Base-by-base conservation (phyloP, 2,888 invertebrate species). In the Callinectes sapidus region DNA sequence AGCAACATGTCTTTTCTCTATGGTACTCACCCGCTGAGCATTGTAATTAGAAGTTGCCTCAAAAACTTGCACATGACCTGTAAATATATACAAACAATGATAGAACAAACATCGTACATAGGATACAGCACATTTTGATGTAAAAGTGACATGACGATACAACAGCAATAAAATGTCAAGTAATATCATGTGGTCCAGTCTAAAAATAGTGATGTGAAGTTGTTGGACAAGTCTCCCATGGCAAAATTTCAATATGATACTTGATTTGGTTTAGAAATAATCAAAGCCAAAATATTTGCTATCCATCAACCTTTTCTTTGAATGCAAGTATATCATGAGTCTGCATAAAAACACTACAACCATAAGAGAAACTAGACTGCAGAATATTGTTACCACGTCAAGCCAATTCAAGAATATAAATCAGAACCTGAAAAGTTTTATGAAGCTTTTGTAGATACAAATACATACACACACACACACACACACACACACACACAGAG, bases 61-160 rank as follows among this genome's bases (percentile, higher is more conserved):
- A 81, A 93, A 92, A 18, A 90, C 93, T 32, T 91, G 77, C 35
- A 94, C 94, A 85, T 91, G 91, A 48, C 93, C 94, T 94, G 81
- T n/a, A 23, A 91, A 91, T 61, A 85, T 23, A n/a, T 10, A 39
- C 35, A 81, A 14, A 81, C 81, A 81, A 81, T 77, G 55, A 28
- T n/a, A 91, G 16, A 39, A 87, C 35, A 18, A 39, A 48, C 23
- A n/a, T 18, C 28, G 87, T 35, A 54, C 54, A 71, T 39, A 71
- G 6, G 8, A 28, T 71, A 13, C 10, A 28, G 28, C 13, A 10
- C 10, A 71, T 71, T 71, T 28, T 28, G 8, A 71, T n/a, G 0
- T 71, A 2, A 28, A 28, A 28, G n/a, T 71, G 28, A 28, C 28
- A 71, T 23, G 61, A 23, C 18, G 3, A 61, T 23, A 61, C 18